Percentiles rank a stretch among this genome's conserved stretches.
These are phyloP conservation scores for Harpalus rufipes DNA, from an alignment of 2,888 invertebrate species.

Conservation along the genomic window DNA sequence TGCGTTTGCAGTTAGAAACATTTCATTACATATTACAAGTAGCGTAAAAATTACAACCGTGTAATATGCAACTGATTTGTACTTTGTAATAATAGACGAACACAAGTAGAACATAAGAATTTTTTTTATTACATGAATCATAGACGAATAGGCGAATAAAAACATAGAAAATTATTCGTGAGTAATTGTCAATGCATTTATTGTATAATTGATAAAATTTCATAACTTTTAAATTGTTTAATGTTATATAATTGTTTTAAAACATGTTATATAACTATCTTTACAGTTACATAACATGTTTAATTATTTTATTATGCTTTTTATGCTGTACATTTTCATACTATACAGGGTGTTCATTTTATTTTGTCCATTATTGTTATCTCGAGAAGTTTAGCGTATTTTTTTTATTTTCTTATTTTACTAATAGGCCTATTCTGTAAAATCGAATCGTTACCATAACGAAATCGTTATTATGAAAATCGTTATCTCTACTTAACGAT, in stretches of 20 bases:
- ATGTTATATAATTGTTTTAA: neutral
- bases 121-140: neutral
- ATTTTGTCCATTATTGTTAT: no score
- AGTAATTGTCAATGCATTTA: neutral
- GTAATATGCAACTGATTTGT: neutral
- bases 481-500: no score
- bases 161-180: neutral
- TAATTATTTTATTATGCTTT: no score
- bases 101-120: neutral
- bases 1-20: constrained; percentile 2
- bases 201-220: neutral
- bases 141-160: neutral
- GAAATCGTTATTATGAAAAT: no score
- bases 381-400: no score
- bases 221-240: constrained; percentile 7
- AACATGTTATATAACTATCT: no score
- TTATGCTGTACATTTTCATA: no score
- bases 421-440: no score
- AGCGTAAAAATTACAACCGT: constrained; percentile 16
- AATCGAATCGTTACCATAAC: no score
- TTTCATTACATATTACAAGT: constrained; percentile 3
- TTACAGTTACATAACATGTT: no score
- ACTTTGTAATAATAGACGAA: neutral
- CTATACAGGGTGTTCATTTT: no score
- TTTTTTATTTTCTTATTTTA: no score